Percentiles rank a stretch among this genome's conserved stretches.
These are phyloP conservation scores for Helogale parvula DNA, from an alignment of 2,113 vertebrate genomes.

Conservation along the genomic window DNA sequence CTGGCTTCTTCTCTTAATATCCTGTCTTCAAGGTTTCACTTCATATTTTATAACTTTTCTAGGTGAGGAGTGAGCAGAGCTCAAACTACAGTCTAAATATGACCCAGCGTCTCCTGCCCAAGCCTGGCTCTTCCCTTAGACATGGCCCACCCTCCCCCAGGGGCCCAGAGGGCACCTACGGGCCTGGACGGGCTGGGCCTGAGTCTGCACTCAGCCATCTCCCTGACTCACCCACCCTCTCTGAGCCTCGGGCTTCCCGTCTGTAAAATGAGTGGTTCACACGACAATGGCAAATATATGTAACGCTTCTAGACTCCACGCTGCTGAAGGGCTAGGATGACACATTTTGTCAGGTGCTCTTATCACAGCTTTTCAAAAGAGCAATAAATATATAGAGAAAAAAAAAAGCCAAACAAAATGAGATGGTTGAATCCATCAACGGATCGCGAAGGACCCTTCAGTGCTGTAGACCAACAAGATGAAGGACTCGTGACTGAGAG, in stretches of 20 bases:
- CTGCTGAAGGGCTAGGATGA: not conserved
- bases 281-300: not conserved
- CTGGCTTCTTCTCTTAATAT: not conserved
- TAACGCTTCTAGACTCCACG: too few species aligned
- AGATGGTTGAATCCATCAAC: not conserved
- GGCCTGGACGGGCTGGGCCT: not conserved
- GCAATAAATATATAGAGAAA: not conserved
- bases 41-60: not conserved
- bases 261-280: not conserved
- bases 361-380: not conserved
- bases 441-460: not conserved
- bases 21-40: not conserved
- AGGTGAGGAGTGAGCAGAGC: not conserved
- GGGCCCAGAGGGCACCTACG: not conserved
- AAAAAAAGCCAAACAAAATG: not conserved
- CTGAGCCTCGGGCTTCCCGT: not conserved
- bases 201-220: not conserved
- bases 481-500: not conserved
- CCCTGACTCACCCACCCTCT: not conserved
- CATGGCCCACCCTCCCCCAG: rapidly evolving
- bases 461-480: not conserved
- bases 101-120: rapidly evolving
- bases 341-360: too few species aligned
- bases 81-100: not conserved
- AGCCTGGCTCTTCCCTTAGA: not conserved